phyloP scores from a whole-genome alignment of 2,888 invertebrate species.

The Ceraclea dissimilis region DNA sequence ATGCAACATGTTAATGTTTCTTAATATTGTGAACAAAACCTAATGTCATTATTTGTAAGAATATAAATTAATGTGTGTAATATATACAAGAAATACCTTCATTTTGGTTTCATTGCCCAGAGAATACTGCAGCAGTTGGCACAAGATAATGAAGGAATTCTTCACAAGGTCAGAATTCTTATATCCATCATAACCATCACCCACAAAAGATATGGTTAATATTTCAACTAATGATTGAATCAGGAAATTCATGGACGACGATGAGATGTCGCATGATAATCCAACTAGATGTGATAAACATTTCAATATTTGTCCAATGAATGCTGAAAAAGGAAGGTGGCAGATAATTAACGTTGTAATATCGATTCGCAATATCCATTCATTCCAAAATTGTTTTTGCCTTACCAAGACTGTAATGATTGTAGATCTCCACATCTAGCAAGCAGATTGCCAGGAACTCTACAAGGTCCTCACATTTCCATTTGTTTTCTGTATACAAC shows the following conservation, averaged over 20 bases:
- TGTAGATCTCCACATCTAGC: constrained; percentile 39
- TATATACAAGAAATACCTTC: constrained; percentile 24
- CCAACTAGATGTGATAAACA: constrained; percentile 16
- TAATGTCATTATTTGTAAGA: too few species aligned
- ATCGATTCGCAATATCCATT: too few species aligned
- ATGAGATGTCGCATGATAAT: not conserved
- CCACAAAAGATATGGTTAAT: constrained; percentile 12
- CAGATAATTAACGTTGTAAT: too few species aligned
- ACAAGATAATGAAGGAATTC: constrained; percentile 20
- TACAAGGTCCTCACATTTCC: constrained; percentile 7
- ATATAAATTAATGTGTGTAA: too few species aligned
- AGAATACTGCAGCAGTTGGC: constrained; percentile 17
- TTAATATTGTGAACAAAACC: too few species aligned
- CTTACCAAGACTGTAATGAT: constrained; percentile 45
- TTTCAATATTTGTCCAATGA: constrained; percentile 21
- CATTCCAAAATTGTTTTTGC: too few species aligned
- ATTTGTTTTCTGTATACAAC: not conserved
- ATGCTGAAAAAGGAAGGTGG: constrained; percentile 19
- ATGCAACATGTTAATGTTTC: too few species aligned
- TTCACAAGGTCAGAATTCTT: constrained; percentile 22
- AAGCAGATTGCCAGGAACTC: constrained; percentile 33
- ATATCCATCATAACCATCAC: constrained; percentile 17
- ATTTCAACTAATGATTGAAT: constrained; percentile 15
- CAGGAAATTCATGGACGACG: not conserved
- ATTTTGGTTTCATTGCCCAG: constrained; percentile 29